A percentile compares a stretch with the other conserved stretches of the same genome.
Evolutionary conservation across 2,888 invertebrate genomes (phyloP).

Genomic region (Spialia ferax): DNA sequence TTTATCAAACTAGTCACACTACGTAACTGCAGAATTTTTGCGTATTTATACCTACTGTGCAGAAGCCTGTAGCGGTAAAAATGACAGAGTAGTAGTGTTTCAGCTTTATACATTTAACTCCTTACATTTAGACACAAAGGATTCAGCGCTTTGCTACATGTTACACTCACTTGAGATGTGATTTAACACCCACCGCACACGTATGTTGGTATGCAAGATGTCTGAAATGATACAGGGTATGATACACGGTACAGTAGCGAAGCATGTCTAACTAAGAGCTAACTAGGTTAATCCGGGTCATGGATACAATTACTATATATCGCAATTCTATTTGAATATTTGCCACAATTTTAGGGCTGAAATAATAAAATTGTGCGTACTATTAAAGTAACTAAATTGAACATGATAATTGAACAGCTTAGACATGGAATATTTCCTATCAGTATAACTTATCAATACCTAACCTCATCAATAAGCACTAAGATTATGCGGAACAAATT

Average conservation of each 20-base stretch:
- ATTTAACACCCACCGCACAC: not conserved
- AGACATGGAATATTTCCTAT: no score
- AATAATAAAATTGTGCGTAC: not conserved
- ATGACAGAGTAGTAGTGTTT: not conserved
- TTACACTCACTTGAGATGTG: not conserved
- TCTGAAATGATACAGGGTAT: constrained; percentile 9
- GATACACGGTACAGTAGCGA: constrained; percentile 2
- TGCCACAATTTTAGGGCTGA: not conserved
- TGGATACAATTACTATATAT: not conserved
- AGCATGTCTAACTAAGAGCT: constrained; percentile 1
- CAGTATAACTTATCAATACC: no score
- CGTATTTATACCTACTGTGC: no score
- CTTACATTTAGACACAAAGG: constrained; percentile 18
- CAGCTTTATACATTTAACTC: constrained; percentile 4
- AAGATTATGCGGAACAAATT: not conserved
- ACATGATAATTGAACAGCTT: no score
- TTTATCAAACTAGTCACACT: no score
- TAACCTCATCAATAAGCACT: not conserved
- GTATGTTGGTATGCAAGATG: constrained; percentile 6
- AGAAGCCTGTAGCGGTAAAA: no score
- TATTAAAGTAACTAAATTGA: no score
- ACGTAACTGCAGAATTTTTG: no score
- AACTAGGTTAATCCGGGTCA: constrained; percentile 25
- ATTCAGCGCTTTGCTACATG: constrained; percentile 12
- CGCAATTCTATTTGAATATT: constrained; percentile 13